Evolutionary conservation across 1,140 invertebrate species (phyloP), one percentile per base, ranked within the genome.

Genomic region (Atta cephalotes): DNA sequence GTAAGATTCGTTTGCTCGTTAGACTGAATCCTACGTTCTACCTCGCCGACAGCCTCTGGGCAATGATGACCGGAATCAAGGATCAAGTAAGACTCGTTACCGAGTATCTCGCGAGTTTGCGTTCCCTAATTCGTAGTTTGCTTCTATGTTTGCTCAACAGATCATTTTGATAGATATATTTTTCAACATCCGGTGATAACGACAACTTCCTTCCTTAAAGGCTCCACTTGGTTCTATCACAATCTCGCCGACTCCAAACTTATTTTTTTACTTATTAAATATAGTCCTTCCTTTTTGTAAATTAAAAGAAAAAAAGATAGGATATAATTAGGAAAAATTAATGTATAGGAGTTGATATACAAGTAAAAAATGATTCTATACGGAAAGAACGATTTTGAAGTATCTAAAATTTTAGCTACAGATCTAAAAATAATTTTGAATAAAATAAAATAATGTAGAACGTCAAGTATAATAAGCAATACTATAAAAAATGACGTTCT

Each of bases 1-100:
- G 58, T n/a, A 77, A 60, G 71, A 89, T 89, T 89, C 70, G 71
- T 87, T 89, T 72, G 49, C 87, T 72, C 58, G 66, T 76, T 82
- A 82, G 78, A 85, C 56, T 68, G 80, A 89, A 79, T 35, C 51
- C 63, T n/a, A 9, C 70, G n/a, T 35, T 53, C 62, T 76, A n/a
- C 49, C 65, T n/a, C n/a, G 9, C 31, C 49, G 49, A 58, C n/a
- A 71, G 49, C 49, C 28, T n/a, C 39, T 14, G 12, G 28, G 39
- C 49, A 53, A 62, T 45, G 35, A 60, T 76, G 49, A 77, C 25
- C 77, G 53, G 49, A 65, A 84, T 74, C 85, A 35, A 39, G n/a
- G 70, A 74, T 66, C 81, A 39, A 51, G 70, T 49, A 51, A 28
- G 18, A 56, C 71, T 85, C 79, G 80, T 77, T 72, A 88, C 72